Evolutionary conservation across 2,888 invertebrate species (phyloP).

Genomic region (Ephialtes manifestator): DNA sequence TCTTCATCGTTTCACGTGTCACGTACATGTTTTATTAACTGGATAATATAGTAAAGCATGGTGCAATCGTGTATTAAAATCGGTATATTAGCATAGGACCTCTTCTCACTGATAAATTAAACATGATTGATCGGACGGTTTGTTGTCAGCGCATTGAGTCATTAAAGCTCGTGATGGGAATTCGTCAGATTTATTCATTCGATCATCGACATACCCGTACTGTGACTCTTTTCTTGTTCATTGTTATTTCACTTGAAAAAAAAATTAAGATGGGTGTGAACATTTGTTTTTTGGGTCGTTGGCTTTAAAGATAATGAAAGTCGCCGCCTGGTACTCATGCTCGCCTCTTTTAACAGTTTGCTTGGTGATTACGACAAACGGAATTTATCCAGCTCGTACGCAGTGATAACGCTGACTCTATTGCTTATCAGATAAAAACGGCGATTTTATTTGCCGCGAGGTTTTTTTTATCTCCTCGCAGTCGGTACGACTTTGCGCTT

Average conservation of each 20-base stretch:
- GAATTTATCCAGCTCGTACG: slow-evolving; percentile 65
- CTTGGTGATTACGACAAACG: slow-evolving; percentile 56
- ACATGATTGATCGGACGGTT: slow-evolving; percentile 54
- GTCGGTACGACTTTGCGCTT: slow-evolving; percentile 12
- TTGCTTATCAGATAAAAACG: slow-evolving; percentile 64
- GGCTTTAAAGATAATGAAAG: slow-evolving; percentile 43
- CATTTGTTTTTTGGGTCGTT: slow-evolving; percentile 55
- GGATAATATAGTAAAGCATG: slow-evolving; percentile 2
- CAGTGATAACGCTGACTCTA: slow-evolving; percentile 48
- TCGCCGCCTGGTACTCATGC: slow-evolving; percentile 1
- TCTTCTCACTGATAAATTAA: slow-evolving; percentile 57
- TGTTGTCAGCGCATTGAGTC: slow-evolving; percentile 60
- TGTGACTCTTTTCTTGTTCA: background rate
- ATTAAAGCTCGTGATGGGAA: slow-evolving; percentile 11
- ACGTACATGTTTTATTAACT: slow-evolving; percentile 29
- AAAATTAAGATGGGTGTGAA: slow-evolving; percentile 25
- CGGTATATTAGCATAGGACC: slow-evolving; percentile 20
- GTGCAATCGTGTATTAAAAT: slow-evolving; percentile 13
- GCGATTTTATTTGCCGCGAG: slow-evolving; percentile 52
- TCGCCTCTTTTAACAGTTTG: slow-evolving; percentile 58
- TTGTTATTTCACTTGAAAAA: background rate
- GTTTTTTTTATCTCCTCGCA: slow-evolving; percentile 51
- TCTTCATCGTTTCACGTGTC: background rate
- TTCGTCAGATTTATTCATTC: slow-evolving; percentile 34
- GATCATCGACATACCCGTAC: slow-evolving; percentile 5